Evolutionary conservation across 1,140 invertebrate genomes (phyloP), one percentile per base, ranked within the genome.

Genomic region (Pseudomyrmex gracilis): DNA sequence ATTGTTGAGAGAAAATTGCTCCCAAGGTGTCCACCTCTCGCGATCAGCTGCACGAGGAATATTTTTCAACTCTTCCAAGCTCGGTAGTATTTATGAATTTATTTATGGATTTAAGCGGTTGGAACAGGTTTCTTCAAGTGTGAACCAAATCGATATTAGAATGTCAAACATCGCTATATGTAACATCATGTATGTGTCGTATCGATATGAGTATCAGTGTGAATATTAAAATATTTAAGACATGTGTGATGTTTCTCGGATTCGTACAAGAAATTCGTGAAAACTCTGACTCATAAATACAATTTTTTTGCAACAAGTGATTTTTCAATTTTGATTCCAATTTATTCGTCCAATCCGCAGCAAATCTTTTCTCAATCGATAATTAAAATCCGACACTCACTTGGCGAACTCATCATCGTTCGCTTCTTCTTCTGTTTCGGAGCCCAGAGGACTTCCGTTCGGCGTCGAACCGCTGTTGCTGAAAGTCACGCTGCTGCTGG

Each of bases 391-490:
- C 66, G 9, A 78, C 9, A 92, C 92, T 49, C 88, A 94, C 94
- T 94, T 94, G 68, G 91, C 90, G 82, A 94, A 71, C 83, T 94
- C 92, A 10, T 93, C 90, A 58, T 94, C 93, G 73, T 93, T 91
- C 47, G 92, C 92, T 67, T 91, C 93, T 67, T 94, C 93, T 70
- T 94, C 92, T 77, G 94, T 94, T n/a, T 93, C 94, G 66, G 94
- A 93, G 9, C 93, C 94, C 20, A 91, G 87, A 10, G 93, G 92
- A 85, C 94, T 94, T 87, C 93, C 94, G 89, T 94, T 94, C 53
- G 93, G 90, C 4, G 94, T 94, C 8, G 94, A 94, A 3, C 93
- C 93, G 78, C 94, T 94, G 84, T 94, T 94, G 70, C 93, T 94
- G 83, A 94, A 94, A 47, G 94, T 94, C 17, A 91, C 93, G 82